These are phyloP conservation scores for Miniopterus natalensis DNA, from an alignment of 2,113 vertebrate genomes.

Conservation along the genomic window DNA sequence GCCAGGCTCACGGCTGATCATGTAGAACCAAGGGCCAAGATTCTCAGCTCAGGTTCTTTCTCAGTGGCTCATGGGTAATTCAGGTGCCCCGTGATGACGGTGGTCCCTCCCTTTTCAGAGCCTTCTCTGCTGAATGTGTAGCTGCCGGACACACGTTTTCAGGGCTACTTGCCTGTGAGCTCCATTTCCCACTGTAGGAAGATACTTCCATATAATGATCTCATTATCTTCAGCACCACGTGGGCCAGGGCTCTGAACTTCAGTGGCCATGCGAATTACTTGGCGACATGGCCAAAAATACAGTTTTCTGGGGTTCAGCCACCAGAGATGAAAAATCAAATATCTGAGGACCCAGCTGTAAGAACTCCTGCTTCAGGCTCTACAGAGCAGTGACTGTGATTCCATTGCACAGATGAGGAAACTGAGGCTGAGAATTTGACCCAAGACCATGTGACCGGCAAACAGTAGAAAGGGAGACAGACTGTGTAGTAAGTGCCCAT, in stretches of 20 bases:
- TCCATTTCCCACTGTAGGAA: background rate
- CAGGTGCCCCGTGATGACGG: rapidly evolving
- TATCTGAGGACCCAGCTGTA: background rate
- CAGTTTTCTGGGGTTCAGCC: background rate
- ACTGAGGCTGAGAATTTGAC: background rate
- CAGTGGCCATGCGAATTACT: background rate
- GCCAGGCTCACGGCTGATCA: too few relatives aligned
- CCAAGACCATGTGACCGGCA: background rate
- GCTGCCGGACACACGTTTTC: background rate
- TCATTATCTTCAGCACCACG: background rate
- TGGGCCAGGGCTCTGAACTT: background rate
- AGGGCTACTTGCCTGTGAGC: background rate
- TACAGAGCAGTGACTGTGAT: background rate
- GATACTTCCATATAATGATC: too few relatives aligned
- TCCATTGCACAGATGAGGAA: background rate
- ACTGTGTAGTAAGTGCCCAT: background rate
- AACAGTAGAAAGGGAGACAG: background rate
- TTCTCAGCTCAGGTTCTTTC: background rate
- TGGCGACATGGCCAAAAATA: background rate
- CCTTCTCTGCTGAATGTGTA: background rate
- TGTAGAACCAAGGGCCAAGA: background rate
- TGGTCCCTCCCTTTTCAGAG: background rate
- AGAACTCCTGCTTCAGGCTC: background rate
- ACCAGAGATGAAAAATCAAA: background rate
- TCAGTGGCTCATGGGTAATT: background rate